Conservation (phyloP, 2,797 vertebrate genomes). For the Pangasius krempfi region DNA sequence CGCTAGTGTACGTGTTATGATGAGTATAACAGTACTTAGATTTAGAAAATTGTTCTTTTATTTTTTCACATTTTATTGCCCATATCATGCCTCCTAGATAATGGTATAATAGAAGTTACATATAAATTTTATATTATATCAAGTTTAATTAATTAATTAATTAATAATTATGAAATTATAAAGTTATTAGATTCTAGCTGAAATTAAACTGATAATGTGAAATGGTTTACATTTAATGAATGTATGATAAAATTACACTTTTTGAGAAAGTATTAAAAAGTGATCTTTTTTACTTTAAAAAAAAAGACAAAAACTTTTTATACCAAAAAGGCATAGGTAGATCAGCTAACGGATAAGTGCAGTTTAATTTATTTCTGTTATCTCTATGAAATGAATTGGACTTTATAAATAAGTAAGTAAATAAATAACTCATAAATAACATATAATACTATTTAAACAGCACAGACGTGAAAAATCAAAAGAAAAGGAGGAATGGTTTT, state of each 20-base stretch:
- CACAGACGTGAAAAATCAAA: background rate
- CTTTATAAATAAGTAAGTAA: background rate
- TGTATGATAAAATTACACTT: background rate
- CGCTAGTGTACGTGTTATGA: background rate
- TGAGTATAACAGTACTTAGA: background rate
- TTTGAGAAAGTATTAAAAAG: background rate
- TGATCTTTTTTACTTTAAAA: background rate
- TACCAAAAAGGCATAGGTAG: background rate
- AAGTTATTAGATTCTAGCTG: background rate
- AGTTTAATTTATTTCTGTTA: background rate
- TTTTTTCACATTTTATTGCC: background rate
- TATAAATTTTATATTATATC: too few relatives aligned
- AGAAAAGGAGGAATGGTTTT: background rate
- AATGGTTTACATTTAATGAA: background rate
- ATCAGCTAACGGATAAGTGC: background rate
- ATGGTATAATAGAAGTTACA: background rate
- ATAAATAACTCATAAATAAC: background rate
- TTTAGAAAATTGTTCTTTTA: background rate
- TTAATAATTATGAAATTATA: too few relatives aligned
- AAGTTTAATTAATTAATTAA: too few relatives aligned
- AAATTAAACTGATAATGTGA: background rate
- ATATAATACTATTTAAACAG: background rate
- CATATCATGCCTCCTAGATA: background rate
- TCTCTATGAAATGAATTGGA: background rate
- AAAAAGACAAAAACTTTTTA: background rate